phyloP scores from a whole-genome alignment of 2,888 invertebrate species.

The Hydropsyche betteni region DNA sequence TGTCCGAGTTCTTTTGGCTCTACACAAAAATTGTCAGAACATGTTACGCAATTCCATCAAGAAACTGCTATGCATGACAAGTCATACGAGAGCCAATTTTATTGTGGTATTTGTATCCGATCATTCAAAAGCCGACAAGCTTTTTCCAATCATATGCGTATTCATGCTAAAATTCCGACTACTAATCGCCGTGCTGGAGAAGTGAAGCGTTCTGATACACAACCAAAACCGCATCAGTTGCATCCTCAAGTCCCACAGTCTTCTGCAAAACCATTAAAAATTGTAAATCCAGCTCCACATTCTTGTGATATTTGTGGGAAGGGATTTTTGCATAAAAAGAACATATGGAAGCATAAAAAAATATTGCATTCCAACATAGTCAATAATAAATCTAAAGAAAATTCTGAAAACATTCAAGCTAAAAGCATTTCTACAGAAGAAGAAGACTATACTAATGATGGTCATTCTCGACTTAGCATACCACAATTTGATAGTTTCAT shows the following conservation, averaged over 20 bases:
- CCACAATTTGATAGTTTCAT: conserved; percentile 65
- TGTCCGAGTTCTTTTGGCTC: conserved; percentile 71
- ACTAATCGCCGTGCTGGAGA: conserved; percentile 63
- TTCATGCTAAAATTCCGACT: conserved; percentile 65
- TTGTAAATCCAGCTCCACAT: conserved; percentile 63
- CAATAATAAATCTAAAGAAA: conserved; percentile 59
- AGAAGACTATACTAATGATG: conserved; percentile 63
- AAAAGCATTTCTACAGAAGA: conserved; percentile 60
- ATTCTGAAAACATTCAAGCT: conserved; percentile 22
- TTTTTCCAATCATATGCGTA: conserved; percentile 67
- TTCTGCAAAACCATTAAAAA: conserved; percentile 60
- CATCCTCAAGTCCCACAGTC: conserved; percentile 54
- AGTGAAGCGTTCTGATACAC: conserved; percentile 57
- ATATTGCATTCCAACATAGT: conserved; percentile 64
- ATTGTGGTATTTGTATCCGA: conserved; percentile 69
- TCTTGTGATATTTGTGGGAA: conserved; percentile 74
- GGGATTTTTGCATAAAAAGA: conserved; percentile 67
- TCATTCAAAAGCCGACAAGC: conserved; percentile 69
- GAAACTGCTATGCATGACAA: conserved; percentile 56
- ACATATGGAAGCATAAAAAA: conserved; percentile 67
- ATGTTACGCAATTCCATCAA: conserved; percentile 65
- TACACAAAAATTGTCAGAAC: conserved; percentile 69
- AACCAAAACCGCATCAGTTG: conserved; percentile 61
- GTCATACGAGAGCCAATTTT: conserved; percentile 60
- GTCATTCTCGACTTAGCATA: conserved; percentile 61